These are phyloP conservation scores for Agonopterix heracliana DNA, from an alignment of 2,888 invertebrate species.

Conservation along the genomic window DNA sequence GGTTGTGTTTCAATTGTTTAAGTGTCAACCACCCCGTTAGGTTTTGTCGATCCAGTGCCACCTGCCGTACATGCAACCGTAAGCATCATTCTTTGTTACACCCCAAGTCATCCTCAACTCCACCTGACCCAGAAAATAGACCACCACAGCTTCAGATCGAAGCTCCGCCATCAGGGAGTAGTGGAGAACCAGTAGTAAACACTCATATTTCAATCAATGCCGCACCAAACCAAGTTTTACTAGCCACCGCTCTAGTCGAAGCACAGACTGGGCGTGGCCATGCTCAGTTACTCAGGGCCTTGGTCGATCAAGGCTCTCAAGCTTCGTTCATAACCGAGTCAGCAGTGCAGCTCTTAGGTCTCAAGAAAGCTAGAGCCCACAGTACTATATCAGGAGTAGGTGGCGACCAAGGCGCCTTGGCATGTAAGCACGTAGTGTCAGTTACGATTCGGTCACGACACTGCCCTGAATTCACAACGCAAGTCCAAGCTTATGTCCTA, in stretches of 20 bases:
- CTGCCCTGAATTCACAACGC: background rate
- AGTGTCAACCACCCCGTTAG: constrained; percentile 16
- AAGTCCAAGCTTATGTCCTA: constrained; percentile 3
- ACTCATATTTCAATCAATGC: constrained; percentile 3
- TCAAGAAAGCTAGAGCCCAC: constrained; percentile 7
- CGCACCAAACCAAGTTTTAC: constrained; percentile 4
- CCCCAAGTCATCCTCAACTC: constrained; percentile 7
- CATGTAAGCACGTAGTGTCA: background rate
- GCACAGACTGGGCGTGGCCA: constrained; percentile 11
- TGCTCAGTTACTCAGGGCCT: constrained; percentile 9
- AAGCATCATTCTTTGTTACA: constrained; percentile 19
- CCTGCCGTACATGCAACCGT: constrained; percentile 14
- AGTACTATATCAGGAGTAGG: constrained; percentile 12
- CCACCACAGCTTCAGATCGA: background rate
- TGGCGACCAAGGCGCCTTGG: constrained; percentile 6
- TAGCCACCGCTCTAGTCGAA: constrained; percentile 18
- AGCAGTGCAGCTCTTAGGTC: constrained; percentile 12
- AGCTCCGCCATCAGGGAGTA: background rate
- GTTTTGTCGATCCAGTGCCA: constrained; percentile 9
- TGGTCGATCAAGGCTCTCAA: constrained; percentile 23
- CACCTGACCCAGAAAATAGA: background rate
- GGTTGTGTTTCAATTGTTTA: constrained; percentile 22
- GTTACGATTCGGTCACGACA: constrained; percentile 3
- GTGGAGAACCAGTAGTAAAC: background rate
- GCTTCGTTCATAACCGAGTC: constrained; percentile 20